Percentiles rank a stretch among this genome's conserved stretches.
phyloP scores from a whole-genome alignment of 2,888 invertebrate species.

The Acheta domesticus region DNA sequence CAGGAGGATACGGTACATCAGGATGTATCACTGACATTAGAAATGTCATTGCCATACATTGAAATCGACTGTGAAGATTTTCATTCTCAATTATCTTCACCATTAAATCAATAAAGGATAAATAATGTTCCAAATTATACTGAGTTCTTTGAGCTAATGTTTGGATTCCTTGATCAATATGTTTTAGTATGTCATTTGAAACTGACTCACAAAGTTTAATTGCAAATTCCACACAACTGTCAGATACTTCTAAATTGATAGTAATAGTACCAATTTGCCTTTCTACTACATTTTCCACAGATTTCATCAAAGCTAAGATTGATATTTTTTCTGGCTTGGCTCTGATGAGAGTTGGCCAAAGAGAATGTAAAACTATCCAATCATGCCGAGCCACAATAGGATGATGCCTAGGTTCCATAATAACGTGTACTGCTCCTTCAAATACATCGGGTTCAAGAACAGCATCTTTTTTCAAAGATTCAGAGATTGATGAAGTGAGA shows the following conservation, averaged over 20 bases:
- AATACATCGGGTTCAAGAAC: not conserved
- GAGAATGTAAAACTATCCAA: not conserved
- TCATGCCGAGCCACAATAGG: not conserved
- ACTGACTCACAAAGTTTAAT: not conserved
- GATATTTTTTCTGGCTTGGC: not conserved
- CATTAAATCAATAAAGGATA: not conserved
- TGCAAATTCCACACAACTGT: not conserved
- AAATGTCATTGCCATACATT: not conserved
- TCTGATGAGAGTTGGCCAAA: not conserved
- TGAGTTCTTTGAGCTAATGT: not conserved
- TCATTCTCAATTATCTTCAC: not conserved
- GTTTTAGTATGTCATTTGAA: not conserved
- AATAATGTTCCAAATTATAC: not conserved
- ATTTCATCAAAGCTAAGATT: not conserved
- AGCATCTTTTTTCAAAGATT: not conserved
- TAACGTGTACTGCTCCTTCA: not conserved
- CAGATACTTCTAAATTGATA: not conserved
- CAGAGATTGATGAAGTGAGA: not conserved
- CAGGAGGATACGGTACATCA: not conserved
- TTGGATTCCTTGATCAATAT: not conserved
- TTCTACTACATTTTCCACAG: not conserved
- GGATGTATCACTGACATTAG: not conserved
- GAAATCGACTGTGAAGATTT: not conserved
- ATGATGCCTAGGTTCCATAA: not conserved
- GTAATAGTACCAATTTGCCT: not conserved